Conservation (phyloP, 2,888 invertebrate genomes). For the Phrixothrix hirtus region DNA sequence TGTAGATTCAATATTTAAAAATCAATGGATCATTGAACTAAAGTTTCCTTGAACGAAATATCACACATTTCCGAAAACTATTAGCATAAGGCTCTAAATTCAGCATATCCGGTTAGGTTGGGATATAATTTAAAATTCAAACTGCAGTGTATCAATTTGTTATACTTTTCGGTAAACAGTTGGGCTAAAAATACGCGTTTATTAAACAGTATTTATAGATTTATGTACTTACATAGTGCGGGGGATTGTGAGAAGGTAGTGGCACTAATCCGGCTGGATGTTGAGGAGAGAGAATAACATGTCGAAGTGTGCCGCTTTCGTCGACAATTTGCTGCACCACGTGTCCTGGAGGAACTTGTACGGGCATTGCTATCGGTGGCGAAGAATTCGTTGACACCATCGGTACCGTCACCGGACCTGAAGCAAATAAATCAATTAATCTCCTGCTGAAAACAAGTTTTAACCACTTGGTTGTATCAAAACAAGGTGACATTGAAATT, state of each 20-base stretch:
- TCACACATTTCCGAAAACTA: no score
- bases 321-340: slow-evolving; percentile 91
- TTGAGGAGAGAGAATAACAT: slow-evolving; percentile 85
- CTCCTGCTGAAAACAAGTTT: no score
- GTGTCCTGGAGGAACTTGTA: slow-evolving; percentile 90
- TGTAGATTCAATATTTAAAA: no score
- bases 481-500: no score
- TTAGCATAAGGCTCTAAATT: no score
- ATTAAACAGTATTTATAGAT: neutral
- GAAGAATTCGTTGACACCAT: slow-evolving; percentile 82
- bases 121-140: no score
- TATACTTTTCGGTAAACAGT: no score
- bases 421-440: slow-evolving; percentile 44
- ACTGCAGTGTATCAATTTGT: no score
- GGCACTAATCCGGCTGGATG: slow-evolving; percentile 59
- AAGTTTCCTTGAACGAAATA: no score
- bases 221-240: slow-evolving; percentile 67
- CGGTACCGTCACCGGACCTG: slow-evolving; percentile 83
- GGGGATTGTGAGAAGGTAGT: slow-evolving; percentile 63
- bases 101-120: no score
- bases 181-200: neutral
- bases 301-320: slow-evolving; percentile 84
- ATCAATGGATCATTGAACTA: no score
- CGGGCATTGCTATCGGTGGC: slow-evolving; percentile 82
- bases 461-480: no score